Conservation (phyloP, 2,113 vertebrate species). For the Tricholaema leucomelas region DNA sequence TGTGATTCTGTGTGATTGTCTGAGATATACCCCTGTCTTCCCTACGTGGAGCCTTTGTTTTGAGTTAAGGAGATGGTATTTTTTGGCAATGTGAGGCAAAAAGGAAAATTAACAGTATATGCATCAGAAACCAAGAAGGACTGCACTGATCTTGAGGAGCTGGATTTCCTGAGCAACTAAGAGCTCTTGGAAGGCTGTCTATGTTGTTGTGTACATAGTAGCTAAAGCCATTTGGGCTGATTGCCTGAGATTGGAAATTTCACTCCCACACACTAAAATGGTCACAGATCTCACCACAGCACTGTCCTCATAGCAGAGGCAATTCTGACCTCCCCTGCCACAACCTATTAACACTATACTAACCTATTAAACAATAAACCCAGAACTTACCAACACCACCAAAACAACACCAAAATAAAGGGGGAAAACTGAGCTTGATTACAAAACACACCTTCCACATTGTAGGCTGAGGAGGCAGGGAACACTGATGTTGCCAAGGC, state of each 20-base stretch:
- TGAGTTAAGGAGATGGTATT: background rate
- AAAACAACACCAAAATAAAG: background rate
- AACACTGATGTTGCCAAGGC: background rate
- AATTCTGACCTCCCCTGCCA: background rate
- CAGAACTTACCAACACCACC: background rate
- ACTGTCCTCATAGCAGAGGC: background rate
- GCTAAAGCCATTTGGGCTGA: background rate
- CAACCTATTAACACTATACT: background rate
- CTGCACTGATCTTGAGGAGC: background rate
- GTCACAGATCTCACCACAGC: background rate
- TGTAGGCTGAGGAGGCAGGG: background rate
- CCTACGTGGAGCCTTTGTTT: background rate
- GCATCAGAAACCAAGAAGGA: background rate
- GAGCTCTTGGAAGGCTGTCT: background rate
- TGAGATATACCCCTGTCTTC: background rate
- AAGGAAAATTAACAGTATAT: background rate
- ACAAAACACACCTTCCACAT: background rate
- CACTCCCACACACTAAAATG: background rate
- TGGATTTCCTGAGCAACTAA: background rate
- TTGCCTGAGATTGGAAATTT: background rate
- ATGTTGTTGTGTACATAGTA: background rate
- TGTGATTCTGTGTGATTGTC: background rate
- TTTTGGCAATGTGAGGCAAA: background rate
- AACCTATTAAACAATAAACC: background rate
- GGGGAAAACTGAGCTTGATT: background rate